Percentiles rank a stretch among this genome's conserved stretches.
phyloP scores from a whole-genome alignment of 2,888 invertebrate species.

The Hemistola chrysoprasaria region DNA sequence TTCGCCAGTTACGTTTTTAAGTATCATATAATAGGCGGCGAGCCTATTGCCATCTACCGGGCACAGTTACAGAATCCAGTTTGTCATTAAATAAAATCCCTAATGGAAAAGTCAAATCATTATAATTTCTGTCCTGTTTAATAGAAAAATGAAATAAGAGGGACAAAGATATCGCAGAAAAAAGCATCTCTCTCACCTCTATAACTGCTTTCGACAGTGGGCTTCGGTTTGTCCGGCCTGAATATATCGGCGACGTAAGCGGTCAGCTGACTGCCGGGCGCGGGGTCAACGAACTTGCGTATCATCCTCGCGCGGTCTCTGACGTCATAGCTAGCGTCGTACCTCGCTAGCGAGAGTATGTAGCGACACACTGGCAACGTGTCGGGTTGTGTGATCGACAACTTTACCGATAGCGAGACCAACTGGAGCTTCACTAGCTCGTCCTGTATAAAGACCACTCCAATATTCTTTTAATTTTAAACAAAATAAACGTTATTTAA shows the following conservation, averaged over 20 bases:
- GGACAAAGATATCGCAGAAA: no score
- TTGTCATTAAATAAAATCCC: no score
- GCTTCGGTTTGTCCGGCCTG: slow-evolving; percentile 96
- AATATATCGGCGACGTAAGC: slow-evolving; percentile 92
- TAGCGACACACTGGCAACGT: slow-evolving; percentile 95
- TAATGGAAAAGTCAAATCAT: no score
- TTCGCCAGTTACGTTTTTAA: no score
- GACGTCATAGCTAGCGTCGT: slow-evolving; percentile 99
- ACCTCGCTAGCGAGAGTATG: slow-evolving; percentile 96
- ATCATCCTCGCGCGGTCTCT: slow-evolving; percentile 96
- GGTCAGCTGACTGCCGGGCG: slow-evolving; percentile 68
- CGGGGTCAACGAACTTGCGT: slow-evolving; percentile 79
- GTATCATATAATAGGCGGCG: no score
- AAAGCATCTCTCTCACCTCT: slow-evolving; percentile 86
- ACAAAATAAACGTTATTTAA: no score
- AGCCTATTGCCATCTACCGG: no score
- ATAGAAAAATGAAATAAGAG: no score
- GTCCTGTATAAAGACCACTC: slow-evolving; percentile 83
- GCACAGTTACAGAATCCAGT: no score
- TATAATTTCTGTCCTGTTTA: no score
- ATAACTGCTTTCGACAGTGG: slow-evolving; percentile 92
- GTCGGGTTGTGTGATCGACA: slow-evolving; percentile 93
- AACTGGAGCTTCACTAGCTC: slow-evolving; percentile 98
- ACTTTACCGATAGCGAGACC: slow-evolving; percentile 96
- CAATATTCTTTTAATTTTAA: no score